Conservation (phyloP, 2,888 invertebrate genomes). For the Coelinius sp. region DNA sequence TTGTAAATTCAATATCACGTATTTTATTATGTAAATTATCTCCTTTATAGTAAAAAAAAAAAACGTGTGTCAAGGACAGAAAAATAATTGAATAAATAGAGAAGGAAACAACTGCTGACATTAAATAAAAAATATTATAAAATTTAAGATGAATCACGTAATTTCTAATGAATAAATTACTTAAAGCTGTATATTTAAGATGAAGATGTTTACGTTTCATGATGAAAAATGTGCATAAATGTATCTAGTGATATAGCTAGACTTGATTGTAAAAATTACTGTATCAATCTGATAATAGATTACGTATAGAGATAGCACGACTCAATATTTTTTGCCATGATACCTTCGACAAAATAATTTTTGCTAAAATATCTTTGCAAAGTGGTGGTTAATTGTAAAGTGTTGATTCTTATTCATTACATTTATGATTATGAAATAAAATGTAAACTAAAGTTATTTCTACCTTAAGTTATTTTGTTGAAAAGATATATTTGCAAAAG, state of each 20-base stretch:
- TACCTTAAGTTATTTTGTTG: no score
- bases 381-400: no score
- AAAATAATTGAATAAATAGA: not conserved
- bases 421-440: no score
- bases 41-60: not conserved
- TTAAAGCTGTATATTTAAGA: not conserved
- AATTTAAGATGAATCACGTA: not conserved
- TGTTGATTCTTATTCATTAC: no score
- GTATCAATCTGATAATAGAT: constrained; percentile 34
- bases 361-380: no score
- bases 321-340: no score
- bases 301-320: no score
- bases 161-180: not conserved
- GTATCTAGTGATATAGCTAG: not conserved
- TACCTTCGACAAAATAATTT: no score
- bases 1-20: constrained; percentile 24
- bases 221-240: not conserved
- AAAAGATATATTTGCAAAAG: no score
- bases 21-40: constrained; percentile 15
- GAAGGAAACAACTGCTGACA: not conserved
- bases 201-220: not conserved
- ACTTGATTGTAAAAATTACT: constrained; percentile 16
- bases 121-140: not conserved
- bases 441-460: no score
- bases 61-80: not conserved